Base-by-base conservation (phyloP, 1,140 invertebrate species). In the Bombus difficillimus region DNA sequence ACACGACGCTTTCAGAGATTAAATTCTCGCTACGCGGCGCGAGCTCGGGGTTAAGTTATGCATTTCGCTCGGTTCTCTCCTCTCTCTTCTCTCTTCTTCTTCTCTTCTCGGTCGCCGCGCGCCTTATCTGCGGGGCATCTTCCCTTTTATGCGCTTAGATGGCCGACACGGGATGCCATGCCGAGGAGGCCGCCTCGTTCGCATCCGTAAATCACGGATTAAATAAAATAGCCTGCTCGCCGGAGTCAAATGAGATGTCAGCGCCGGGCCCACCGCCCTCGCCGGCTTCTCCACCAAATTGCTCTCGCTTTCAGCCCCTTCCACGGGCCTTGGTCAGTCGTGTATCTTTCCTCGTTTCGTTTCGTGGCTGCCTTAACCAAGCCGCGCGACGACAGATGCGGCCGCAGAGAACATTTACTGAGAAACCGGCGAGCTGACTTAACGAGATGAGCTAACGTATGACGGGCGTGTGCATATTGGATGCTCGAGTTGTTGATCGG, bases 161-260 rank as follows among this genome's bases (percentile, higher is more conserved):
- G 78, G 68, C 43, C 62, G 81, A 80, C 83, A 83, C 72, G 74
- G 89, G 87, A 89, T 85, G 80, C 75, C 87, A 62, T 62, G 75
- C 83, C 80, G 81, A 72, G 88, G 77, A 66, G 73, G 81, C 32
- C 62, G 88, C 62, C 73, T 79, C 85, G 88, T 86, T 88, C 89
- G 89, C 83, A 81, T 91, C 84, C 89, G 86, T 91, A 90, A 91
- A 91, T 91, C 90, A 90, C 86, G 90, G 90, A 90, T 91, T 91
- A 91, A 90, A 91, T 91, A 90, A 91, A 91, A 91, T 90, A 86
- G 90, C 89, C 81, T 86, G 79, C 80, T 82, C 59, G 89, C 86
- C 79, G 88, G 90, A 91, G 90, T 90, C 87, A 91, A 91, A 91
- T 91, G 90, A 91, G 89, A 90, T 86, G 89, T 91, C 90, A 90